These are phyloP conservation scores for Pammene aurita DNA, from an alignment of 2,888 invertebrate species.

Conservation along the genomic window DNA sequence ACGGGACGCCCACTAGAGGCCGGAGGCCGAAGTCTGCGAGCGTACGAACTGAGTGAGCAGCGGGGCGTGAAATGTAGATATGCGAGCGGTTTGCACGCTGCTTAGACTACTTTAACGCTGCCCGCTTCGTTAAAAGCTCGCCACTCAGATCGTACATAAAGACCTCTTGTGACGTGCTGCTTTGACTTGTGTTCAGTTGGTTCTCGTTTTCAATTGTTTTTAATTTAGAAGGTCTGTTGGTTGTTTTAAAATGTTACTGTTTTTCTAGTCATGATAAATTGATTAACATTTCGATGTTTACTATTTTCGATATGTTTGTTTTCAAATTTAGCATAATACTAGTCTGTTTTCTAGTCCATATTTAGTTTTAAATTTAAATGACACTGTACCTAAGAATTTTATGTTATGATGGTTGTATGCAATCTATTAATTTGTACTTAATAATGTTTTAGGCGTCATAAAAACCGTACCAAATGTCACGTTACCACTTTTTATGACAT, in stretches of 20 bases:
- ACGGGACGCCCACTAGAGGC: conserved; percentile 80
- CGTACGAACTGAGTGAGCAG: no score
- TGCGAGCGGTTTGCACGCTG: no score
- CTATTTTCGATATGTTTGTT: background rate
- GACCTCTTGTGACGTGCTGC: conserved; percentile 33
- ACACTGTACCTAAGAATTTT: background rate
- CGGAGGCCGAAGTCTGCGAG: background rate
- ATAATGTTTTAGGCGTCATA: conserved; percentile 16
- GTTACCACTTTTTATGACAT: conserved; percentile 16
- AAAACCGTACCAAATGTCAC: conserved; percentile 36
- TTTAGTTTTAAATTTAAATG: background rate
- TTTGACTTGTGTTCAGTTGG: background rate
- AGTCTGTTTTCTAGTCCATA: background rate
- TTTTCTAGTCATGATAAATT: background rate
- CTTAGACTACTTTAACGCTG: no score
- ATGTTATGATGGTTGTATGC: background rate
- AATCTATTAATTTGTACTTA: background rate
- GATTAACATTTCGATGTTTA: background rate
- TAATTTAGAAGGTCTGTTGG: no score
- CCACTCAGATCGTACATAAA: background rate
- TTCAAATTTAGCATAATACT: no score
- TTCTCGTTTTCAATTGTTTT: no score
- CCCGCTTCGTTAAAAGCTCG: no score
- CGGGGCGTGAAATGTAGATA: no score
- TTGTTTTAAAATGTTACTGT: background rate